Percentiles rank a stretch among this genome's conserved stretches.
Evolutionary conservation across 2,113 vertebrate species (phyloP).

Genomic region (Lophura nycthemera): DNA sequence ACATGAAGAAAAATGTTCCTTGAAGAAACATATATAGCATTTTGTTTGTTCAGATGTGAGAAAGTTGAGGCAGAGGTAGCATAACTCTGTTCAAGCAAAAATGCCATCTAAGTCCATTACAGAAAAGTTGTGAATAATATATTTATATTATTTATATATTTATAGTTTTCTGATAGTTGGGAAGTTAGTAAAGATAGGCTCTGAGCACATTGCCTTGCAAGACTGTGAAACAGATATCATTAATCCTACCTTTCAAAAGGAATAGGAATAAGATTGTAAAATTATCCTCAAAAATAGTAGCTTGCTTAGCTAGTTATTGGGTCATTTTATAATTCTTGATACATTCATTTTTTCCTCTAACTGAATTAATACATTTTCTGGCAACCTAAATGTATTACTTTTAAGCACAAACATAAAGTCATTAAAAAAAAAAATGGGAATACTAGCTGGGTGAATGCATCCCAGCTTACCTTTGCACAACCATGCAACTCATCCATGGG

Average conservation of each 20-base stretch:
- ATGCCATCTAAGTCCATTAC: not conserved
- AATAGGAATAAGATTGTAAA: not conserved
- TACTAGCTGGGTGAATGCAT: not conserved
- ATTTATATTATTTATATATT: not conserved
- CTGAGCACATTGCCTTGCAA: not conserved
- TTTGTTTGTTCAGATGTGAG: not conserved
- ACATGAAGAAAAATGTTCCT: not conserved
- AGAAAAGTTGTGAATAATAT: not conserved
- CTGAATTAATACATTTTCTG: not conserved
- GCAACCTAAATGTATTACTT: not conserved
- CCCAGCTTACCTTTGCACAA: not conserved
- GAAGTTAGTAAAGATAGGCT: not conserved
- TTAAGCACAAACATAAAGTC: not conserved
- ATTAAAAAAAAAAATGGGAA: not conserved
- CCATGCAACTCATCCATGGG: not conserved
- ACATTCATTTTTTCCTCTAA: not conserved
- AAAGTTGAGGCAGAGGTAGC: not conserved
- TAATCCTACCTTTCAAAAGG: not conserved
- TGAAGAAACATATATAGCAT: not conserved
- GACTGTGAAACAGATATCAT: not conserved
- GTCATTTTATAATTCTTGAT: not conserved
- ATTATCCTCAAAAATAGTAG: not conserved
- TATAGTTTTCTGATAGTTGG: not conserved
- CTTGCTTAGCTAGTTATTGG: not conserved
- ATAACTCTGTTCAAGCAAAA: not conserved